Base-by-base conservation (phyloP, 1,140 invertebrate genomes). In the Dendroctonus ponderosae region DNA sequence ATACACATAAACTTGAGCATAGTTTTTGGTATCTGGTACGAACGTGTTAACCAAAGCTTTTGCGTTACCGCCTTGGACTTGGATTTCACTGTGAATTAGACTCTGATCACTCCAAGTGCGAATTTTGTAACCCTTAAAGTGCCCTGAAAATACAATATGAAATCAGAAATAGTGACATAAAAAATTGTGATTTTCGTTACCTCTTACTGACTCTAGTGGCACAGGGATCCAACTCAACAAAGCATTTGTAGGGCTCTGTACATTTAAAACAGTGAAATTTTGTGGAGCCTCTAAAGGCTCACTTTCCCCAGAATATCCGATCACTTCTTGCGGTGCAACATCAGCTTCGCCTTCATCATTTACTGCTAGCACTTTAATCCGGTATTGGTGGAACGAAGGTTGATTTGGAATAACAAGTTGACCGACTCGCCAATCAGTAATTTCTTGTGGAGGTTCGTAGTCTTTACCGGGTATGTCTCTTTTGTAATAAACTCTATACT, bases 301-400 rank as follows among this genome's bases (percentile, higher is more conserved):
- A 82, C 96, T 94, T 82, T 99, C 96, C 52, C 97, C 97, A 0
- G 97, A 99, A 80, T 89, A 97, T 7, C 97, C 97, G 60, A 87
- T 85, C 0, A 94, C 84, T 81, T 93, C 91, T 15, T 87, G 82
- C 0, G 94, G 89, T 0, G 88, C 84, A 5, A 91, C 88, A 77
- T 91, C 91, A 3, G 94, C 91, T 76, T 93, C 91, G 15, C 97
- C 97, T 61, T 85, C 86, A 62, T 89, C 87, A 80, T 99, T 99
- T 46, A 93, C 88, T 0, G 96, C 95, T 44, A 91, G 85, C 0
- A 99, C 93, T 83, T 94, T 95, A 58, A 99, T 94, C 65, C 86
- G 82, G 77, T 97, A 99, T 15, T 87, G 88, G 73, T 91, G 86
- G 82, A 96, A 99, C 12, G 94, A 96, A n/a, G 90, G 94, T 76